Evolutionary conservation across 2,113 vertebrate species (phyloP).

Genomic region (Polypterus bichir): DNA sequence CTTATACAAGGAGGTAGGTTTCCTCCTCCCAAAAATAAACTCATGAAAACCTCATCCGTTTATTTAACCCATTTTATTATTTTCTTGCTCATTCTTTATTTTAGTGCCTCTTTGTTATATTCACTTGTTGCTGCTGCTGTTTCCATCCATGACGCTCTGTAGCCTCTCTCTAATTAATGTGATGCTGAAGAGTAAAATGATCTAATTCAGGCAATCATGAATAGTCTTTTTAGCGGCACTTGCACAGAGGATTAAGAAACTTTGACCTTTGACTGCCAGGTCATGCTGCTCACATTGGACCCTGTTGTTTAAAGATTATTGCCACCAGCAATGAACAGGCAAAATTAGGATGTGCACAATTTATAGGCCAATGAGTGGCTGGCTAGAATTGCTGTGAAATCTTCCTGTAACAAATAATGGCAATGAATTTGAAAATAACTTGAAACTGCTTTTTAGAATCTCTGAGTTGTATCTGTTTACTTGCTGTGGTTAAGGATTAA

Average conservation of each 20-base stretch:
- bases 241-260: background rate
- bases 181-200: background rate
- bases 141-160: background rate
- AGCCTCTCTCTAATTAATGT: background rate
- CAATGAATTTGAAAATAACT: no score
- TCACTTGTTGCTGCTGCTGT: background rate
- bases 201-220: background rate
- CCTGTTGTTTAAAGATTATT: constrained; percentile 1
- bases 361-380: background rate
- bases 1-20: no score
- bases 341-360: constrained; percentile 6
- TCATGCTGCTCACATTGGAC: constrained; percentile 1
- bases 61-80: background rate
- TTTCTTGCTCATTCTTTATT: background rate
- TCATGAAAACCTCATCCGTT: background rate
- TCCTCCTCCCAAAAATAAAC: no score
- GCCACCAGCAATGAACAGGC: constrained; percentile 3
- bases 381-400: background rate
- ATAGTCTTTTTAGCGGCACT: background rate
- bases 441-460: no score
- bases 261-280: constrained; percentile 1
- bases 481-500: no score
- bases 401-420: background rate
- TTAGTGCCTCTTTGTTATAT: background rate
- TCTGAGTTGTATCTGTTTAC: no score